Conservation (phyloP, 2,113 vertebrate genomes). For the Dromas ardeola region DNA sequence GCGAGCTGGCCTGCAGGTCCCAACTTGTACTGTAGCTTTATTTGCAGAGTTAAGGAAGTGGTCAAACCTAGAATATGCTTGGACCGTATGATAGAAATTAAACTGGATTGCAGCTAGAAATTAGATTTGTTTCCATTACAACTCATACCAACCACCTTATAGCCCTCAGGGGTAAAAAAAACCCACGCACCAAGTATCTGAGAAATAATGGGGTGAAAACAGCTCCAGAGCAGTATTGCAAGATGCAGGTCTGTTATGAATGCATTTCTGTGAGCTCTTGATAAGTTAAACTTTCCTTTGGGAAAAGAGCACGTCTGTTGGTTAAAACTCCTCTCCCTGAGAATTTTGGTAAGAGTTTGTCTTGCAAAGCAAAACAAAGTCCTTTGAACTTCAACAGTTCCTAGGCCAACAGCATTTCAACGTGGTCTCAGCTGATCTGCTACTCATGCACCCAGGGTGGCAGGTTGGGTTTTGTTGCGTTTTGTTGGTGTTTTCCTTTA, state of each 20-base stretch:
- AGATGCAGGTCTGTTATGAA: conserved; percentile 62
- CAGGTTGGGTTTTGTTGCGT: conserved; percentile 10
- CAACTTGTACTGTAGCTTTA: conserved; percentile 60
- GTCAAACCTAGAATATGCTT: conserved; percentile 45
- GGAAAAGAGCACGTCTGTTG: conserved; percentile 63
- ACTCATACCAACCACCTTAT: conserved; percentile 45
- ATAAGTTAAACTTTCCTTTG: conserved; percentile 51
- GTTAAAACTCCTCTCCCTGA: conserved; percentile 67
- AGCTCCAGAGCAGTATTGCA: conserved; percentile 47
- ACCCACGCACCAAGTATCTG: background rate
- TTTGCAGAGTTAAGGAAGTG: conserved; percentile 50
- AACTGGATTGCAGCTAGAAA: conserved; percentile 45
- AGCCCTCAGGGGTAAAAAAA: conserved; percentile 12
- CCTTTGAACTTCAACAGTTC: conserved; percentile 70
- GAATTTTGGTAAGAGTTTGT: conserved; percentile 62
- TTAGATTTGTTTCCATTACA: conserved; percentile 36
- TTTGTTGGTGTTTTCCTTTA: background rate
- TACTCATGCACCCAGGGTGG: conserved; percentile 65
- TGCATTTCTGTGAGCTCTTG: conserved; percentile 75
- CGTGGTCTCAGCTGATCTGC: conserved; percentile 74
- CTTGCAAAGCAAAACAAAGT: conserved; percentile 76
- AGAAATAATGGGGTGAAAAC: conserved; percentile 32
- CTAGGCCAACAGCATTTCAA: conserved; percentile 76
- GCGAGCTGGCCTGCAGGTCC: conserved; percentile 60
- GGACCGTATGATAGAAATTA: conserved; percentile 1